Evolutionary conservation across 2,797 vertebrate species (phyloP).

Genomic region (Spinibarbus caldwelli): DNA sequence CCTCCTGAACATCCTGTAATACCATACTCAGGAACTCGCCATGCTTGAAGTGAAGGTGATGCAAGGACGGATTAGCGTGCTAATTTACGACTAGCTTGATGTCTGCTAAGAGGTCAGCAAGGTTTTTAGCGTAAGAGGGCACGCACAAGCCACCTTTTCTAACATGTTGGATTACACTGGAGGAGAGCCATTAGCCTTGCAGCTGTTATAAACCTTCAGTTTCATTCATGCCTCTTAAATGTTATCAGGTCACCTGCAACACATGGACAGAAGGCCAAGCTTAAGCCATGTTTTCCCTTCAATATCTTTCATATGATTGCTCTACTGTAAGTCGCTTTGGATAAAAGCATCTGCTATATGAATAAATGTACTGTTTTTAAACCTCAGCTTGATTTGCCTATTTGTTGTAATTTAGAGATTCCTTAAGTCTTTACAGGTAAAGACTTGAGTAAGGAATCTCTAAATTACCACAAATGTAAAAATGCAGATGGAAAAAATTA

Average conservation of each 20-base stretch:
- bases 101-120: not conserved
- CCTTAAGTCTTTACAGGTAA: not conserved
- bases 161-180: not conserved
- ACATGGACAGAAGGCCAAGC: not conserved
- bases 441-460: not conserved
- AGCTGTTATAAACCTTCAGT: not conserved
- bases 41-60: conserved; percentile 25
- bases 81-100: conserved; percentile 24
- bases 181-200: not conserved
- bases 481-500: not conserved
- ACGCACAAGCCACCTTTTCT: not conserved
- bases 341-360: too few relatives aligned
- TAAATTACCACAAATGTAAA: not conserved
- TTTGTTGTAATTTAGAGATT: not conserved
- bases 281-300: not conserved
- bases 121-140: not conserved
- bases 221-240: not conserved
- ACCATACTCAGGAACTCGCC: not conserved
- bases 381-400: not conserved
- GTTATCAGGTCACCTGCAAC: not conserved
- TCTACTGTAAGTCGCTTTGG: too few relatives aligned
- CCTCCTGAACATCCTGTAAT: conserved; percentile 14
- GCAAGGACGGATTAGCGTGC: conserved; percentile 27
- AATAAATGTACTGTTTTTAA: too few relatives aligned
- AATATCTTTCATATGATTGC: not conserved